Percentiles rank a stretch among this genome's conserved stretches.
Evolutionary conservation across 2,113 vertebrate species (phyloP).

Genomic region (Phalacrocorax carbo): DNA sequence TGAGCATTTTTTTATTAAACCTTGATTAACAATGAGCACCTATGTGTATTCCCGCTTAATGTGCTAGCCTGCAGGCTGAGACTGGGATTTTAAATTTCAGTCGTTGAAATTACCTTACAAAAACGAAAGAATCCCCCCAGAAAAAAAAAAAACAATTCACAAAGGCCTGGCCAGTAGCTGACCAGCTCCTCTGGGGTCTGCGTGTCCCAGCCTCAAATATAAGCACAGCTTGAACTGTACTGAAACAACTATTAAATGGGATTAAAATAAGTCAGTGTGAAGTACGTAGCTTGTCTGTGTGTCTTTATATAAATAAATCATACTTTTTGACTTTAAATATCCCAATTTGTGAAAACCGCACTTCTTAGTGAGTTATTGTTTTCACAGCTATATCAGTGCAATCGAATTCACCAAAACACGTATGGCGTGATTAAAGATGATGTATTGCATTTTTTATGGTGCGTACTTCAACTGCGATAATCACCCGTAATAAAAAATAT

Average conservation of each 20-base stretch:
- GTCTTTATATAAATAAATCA: background rate
- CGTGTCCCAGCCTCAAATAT: background rate
- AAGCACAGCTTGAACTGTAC: background rate
- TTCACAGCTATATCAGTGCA: background rate
- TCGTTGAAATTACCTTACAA: background rate
- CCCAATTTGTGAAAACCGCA: background rate
- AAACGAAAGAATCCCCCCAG: background rate
- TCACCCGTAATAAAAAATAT: constrained; percentile 25
- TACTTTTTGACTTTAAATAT: background rate
- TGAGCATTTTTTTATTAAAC: background rate
- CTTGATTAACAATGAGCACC: background rate
- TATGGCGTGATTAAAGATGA: background rate
- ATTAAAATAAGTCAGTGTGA: background rate
- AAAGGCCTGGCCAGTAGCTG: background rate
- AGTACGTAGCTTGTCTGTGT: background rate
- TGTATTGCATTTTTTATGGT: constrained; percentile 7
- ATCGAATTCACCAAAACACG: background rate
- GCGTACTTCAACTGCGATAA: constrained; percentile 42
- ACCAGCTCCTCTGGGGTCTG: background rate
- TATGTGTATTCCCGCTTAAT: background rate
- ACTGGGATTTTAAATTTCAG: background rate
- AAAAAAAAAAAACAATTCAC: background rate
- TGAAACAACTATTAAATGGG: background rate
- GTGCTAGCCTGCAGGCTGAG: background rate
- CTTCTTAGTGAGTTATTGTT: background rate